phyloP scores from a whole-genome alignment of 2,113 vertebrate genomes.

The Coptodon bakossiorum region DNA sequence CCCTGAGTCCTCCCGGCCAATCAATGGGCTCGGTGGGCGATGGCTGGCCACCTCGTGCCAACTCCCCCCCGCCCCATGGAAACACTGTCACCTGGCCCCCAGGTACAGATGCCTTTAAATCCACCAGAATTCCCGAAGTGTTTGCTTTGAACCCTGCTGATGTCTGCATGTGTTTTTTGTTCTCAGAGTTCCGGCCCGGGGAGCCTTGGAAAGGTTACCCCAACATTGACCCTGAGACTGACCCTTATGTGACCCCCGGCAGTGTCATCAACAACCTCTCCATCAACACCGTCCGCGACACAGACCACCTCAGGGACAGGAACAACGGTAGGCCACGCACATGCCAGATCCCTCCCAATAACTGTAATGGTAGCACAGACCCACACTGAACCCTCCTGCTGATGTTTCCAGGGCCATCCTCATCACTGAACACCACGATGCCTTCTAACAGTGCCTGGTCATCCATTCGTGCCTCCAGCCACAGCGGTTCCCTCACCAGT shows the following conservation, averaged over 20 bases:
- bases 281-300: conserved; percentile 99
- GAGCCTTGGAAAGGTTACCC: conserved; percentile 99
- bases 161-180: fast-evolving
- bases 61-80: conserved; percentile 95
- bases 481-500: conserved; percentile 99
- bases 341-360: neutral
- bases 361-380: neutral
- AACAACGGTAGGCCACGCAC: conserved; percentile 82
- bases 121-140: neutral
- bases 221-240: conserved; percentile 99
- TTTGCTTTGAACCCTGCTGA: neutral
- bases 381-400: neutral
- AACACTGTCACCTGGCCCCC: conserved; percentile 91
- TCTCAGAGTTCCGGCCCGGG: conserved; percentile 94
- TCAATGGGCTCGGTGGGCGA: conserved; percentile 89
- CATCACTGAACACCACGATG: conserved; percentile 99
- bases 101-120: conserved; percentile 5
- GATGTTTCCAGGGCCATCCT: conserved; percentile 86
- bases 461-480: conserved; percentile 99
- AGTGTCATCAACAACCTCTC: conserved; percentile 99
- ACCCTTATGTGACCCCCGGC: conserved; percentile 98
- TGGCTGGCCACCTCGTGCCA: conserved; percentile 97
- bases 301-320: conserved; percentile 99
- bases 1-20: conserved; percentile 89
- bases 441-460: conserved; percentile 99